Percentiles rank a stretch among this genome's conserved stretches.
Evolutionary conservation across 53 echinoderm and acorn worm species (phyloP).

Genomic region (Astropecten irregularis): DNA sequence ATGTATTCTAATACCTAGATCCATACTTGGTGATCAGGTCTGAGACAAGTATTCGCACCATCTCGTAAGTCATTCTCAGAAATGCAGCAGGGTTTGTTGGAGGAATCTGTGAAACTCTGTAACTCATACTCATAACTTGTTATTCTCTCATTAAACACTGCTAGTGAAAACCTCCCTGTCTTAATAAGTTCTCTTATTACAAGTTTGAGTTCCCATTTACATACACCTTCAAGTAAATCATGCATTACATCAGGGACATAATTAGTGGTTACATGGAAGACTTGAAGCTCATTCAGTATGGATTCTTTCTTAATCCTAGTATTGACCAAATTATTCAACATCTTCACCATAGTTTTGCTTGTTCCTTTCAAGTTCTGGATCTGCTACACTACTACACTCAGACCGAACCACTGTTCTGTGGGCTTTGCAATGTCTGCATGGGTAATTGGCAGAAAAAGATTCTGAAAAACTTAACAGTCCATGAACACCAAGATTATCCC

Average conservation of each 20-base stretch:
- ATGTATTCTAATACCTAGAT: too few species aligned
- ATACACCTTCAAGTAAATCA: too few species aligned
- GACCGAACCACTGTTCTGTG: conserved; percentile 18
- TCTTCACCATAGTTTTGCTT: conserved; percentile 66
- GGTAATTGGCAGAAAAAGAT: conserved; percentile 65
- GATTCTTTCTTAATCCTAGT: conserved; percentile 52
- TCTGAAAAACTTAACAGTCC: conserved; percentile 65
- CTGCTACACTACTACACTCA: conserved; percentile 50
- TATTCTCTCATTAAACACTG: conserved; percentile 48
- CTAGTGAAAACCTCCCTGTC: conserved; percentile 44
- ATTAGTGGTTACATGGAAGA: conserved; percentile 68
- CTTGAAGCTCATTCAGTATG: conserved; percentile 53
- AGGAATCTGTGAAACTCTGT: conserved; percentile 8
- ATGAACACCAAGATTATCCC: conserved; percentile 71
- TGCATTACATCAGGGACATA: too few species aligned
- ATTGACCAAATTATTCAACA: conserved; percentile 28
- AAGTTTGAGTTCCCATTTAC: too few species aligned
- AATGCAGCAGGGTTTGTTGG: conserved; percentile 25
- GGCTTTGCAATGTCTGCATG: conserved; percentile 62
- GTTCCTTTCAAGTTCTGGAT: conserved; percentile 55
- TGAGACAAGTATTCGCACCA: too few species aligned
- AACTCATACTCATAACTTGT: conserved; percentile 61
- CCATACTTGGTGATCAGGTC: too few species aligned
- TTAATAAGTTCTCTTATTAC: too few species aligned
- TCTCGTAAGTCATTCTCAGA: too few species aligned